phyloP scores from a whole-genome alignment of 2,888 invertebrate genomes.

The Epinotia brunnichana region DNA sequence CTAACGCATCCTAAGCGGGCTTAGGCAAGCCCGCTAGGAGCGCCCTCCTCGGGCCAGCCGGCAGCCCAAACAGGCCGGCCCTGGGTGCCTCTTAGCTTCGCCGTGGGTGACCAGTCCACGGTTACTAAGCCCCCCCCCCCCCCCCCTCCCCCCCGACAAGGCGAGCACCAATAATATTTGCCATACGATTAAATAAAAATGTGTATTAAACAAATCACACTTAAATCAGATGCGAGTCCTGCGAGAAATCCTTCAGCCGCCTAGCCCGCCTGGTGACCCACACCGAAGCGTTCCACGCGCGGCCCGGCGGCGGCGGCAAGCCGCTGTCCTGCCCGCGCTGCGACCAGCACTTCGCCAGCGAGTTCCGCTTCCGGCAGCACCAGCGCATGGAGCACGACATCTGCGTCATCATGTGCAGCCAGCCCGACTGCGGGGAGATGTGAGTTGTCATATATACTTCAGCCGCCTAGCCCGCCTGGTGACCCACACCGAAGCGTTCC shows the following conservation, averaged over 20 bases:
- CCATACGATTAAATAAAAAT: too few relatives aligned
- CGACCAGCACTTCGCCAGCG: constrained; percentile 69
- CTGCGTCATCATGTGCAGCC: constrained; percentile 70
- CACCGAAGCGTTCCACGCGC: constrained; percentile 73
- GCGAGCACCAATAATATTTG: too few relatives aligned
- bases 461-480: constrained; percentile 81
- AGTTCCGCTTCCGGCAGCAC: constrained; percentile 76
- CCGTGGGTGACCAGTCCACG: too few relatives aligned
- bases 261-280: constrained; percentile 82
- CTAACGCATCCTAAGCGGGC: too few relatives aligned
- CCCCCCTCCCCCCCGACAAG: too few relatives aligned
- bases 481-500: constrained; percentile 79
- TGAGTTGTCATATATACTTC: too few relatives aligned
- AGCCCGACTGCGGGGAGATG: constrained; percentile 59
- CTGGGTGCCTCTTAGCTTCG: too few relatives aligned
- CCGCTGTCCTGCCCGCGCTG: constrained; percentile 55
- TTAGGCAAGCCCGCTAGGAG: too few relatives aligned
- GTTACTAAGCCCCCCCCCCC: too few relatives aligned
- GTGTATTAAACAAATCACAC: too few relatives aligned
- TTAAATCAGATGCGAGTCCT: constrained; percentile 77
- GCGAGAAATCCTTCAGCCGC: constrained; percentile 80
- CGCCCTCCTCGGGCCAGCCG: too few relatives aligned
- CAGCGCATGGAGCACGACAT: constrained; percentile 69
- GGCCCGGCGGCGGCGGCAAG: constrained; percentile 26
- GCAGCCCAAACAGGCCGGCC: too few relatives aligned